Evolutionary conservation across 2,113 vertebrate species (phyloP).

Genomic region (Sciurus niger): DNA sequence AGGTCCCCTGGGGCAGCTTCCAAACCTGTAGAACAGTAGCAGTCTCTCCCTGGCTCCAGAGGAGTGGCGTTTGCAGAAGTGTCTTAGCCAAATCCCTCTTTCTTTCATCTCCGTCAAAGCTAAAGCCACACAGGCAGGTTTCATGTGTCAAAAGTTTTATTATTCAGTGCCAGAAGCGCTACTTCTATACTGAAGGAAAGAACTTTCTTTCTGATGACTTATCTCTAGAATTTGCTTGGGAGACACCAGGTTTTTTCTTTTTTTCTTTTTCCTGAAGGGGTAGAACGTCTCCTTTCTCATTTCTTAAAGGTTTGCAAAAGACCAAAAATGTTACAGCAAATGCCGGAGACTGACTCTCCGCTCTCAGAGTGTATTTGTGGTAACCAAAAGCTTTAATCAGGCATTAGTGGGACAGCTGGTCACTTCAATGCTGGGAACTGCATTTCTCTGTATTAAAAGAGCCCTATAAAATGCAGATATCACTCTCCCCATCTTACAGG

Average conservation of each 20-base stretch:
- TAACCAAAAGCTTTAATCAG: background rate
- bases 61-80: background rate
- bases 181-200: slow-evolving; percentile 13
- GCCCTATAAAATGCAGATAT: background rate
- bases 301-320: background rate
- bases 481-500: background rate
- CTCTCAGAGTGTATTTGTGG: background rate
- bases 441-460: background rate
- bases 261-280: background rate
- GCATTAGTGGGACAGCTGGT: background rate
- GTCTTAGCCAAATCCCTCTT: background rate
- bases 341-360: background rate
- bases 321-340: background rate
- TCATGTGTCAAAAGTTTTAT: background rate
- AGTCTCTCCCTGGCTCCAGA: background rate
- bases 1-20: background rate
- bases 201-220: background rate
- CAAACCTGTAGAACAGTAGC: slow-evolving; percentile 10
- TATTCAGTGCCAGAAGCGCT: background rate
- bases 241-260: background rate
- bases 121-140: background rate
- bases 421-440: background rate
- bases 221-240: slow-evolving; percentile 30
- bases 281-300: background rate
- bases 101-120: slow-evolving; percentile 56